A percentile compares a stretch with the other conserved stretches of the same genome.
Evolutionary conservation across 2,797 vertebrate genomes (phyloP).

Genomic region (Enteromius unitaeniatus): DNA sequence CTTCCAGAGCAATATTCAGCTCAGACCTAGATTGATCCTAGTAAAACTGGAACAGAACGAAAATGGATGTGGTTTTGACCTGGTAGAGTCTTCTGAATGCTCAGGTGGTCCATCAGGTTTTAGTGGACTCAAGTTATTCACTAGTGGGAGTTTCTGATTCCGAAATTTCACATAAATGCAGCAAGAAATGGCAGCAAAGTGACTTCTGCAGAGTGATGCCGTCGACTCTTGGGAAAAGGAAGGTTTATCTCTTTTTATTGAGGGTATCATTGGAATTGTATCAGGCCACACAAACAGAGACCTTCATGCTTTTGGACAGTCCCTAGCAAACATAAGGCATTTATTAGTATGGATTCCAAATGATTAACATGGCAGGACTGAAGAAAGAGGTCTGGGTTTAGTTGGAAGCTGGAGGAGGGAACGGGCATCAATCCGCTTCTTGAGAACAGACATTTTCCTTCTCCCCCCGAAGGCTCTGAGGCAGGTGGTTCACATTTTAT

Average conservation of each 20-base stretch:
- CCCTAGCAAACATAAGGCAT: constrained; percentile 77
- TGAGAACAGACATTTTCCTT: constrained; percentile 71
- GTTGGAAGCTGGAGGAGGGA: constrained; percentile 70
- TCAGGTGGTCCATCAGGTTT: constrained; percentile 18
- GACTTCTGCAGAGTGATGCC: constrained; percentile 23
- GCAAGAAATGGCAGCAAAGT: constrained; percentile 28
- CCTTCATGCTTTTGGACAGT: constrained; percentile 61
- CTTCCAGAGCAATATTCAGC: constrained; percentile 55
- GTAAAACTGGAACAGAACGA: constrained; percentile 29
- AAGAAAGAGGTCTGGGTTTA: constrained; percentile 59
- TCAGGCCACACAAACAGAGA: constrained; percentile 69
- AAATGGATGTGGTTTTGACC: constrained; percentile 46
- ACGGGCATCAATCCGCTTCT: constrained; percentile 69
- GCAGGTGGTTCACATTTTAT: constrained; percentile 83
- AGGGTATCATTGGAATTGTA: constrained; percentile 69
- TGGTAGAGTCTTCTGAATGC: constrained; percentile 2
- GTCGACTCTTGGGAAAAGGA: background rate
- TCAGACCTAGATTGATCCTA: constrained; percentile 36
- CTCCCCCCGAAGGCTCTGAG: constrained; percentile 66
- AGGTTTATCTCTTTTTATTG: constrained; percentile 68
- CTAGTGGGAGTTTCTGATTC: constrained; percentile 18
- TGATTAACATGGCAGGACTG: constrained; percentile 77
- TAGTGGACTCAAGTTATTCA: background rate
- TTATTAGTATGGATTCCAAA: constrained; percentile 80
- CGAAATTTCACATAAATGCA: constrained; percentile 9